These are phyloP conservation scores for Piaya cayana DNA, from an alignment of 2,113 vertebrate species.

Conservation along the genomic window DNA sequence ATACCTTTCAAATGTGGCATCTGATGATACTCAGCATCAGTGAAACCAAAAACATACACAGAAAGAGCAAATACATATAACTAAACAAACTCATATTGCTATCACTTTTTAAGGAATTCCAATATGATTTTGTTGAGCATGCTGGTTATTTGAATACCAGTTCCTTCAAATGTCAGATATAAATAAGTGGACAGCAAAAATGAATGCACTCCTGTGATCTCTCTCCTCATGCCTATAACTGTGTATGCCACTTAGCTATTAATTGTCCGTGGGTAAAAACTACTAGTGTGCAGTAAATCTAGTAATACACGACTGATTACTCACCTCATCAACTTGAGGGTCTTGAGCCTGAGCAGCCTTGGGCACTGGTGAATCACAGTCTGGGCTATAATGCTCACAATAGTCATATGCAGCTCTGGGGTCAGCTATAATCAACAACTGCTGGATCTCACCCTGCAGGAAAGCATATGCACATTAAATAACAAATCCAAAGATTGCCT, in stretches of 20 bases:
- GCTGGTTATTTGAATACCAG: not conserved
- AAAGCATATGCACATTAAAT: slow-evolving; percentile 6
- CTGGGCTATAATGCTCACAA: slow-evolving; percentile 96
- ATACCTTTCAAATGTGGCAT: not conserved
- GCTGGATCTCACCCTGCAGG: slow-evolving; percentile 95
- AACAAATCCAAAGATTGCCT: not conserved
- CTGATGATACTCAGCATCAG: not conserved
- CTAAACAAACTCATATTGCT: not conserved
- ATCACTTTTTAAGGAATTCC: not conserved
- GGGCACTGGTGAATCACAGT: slow-evolving; percentile 88
- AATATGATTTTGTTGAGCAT: not conserved
- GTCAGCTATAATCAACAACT: slow-evolving; percentile 90
- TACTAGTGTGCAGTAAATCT: slow-evolving; percentile 28
- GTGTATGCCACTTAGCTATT: not conserved
- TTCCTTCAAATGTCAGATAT: not conserved
- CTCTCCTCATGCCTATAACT: not conserved
- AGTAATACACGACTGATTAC: slow-evolving; percentile 25
- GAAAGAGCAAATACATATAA: not conserved
- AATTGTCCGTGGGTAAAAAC: not conserved
- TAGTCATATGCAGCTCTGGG: slow-evolving; percentile 94
- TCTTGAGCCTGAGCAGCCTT: slow-evolving; percentile 90
- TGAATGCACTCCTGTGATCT: not conserved
- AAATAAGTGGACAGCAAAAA: not conserved
- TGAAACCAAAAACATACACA: not conserved
- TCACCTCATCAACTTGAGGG: slow-evolving; percentile 83